Conservation (phyloP, 2,888 invertebrate species). For the Cantharis flavilabris region DNA sequence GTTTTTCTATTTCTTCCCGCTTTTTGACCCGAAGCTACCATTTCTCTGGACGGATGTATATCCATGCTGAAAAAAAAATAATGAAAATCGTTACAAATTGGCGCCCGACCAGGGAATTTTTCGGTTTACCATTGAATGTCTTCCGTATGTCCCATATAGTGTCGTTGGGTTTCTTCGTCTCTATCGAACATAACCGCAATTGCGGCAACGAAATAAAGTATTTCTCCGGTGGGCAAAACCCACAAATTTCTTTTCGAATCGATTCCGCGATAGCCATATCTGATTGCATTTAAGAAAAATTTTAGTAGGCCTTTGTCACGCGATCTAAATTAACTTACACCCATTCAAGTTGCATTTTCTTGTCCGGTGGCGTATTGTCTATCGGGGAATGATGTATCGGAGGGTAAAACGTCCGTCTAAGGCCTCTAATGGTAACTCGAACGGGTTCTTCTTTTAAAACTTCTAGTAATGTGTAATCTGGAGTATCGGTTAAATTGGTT, state of each 20-base stretch:
- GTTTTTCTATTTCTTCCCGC: conserved; percentile 83
- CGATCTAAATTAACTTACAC: conserved; percentile 66
- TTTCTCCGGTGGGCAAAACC: conserved; percentile 91
- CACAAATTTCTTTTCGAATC: conserved; percentile 89
- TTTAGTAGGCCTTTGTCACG: conserved; percentile 1
- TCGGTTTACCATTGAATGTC: conserved; percentile 83
- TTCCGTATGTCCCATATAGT: conserved; percentile 90
- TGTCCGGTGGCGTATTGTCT: conserved; percentile 85
- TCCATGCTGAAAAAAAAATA: conserved; percentile 71
- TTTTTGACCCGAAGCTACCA: conserved; percentile 88
- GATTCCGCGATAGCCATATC: conserved; percentile 91
- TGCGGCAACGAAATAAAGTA: conserved; percentile 90
- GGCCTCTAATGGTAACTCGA: conserved; percentile 79
- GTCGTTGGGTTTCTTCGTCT: conserved; percentile 84
- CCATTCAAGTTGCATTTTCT: conserved; percentile 89
- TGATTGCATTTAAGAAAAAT: conserved; percentile 54
- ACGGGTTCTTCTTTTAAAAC: conserved; percentile 86
- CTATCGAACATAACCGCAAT: conserved; percentile 88
- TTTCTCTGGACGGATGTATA: conserved; percentile 83
- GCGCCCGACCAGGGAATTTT: not conserved
- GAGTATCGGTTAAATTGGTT: conserved; percentile 13
- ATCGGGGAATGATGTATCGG: conserved; percentile 83
- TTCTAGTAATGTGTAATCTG: conserved; percentile 82
- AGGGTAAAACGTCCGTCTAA: conserved; percentile 84
- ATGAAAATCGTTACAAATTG: not conserved